Evolutionary conservation across 2,888 invertebrate species (phyloP), one percentile per base, ranked within the genome.

Genomic region (Drosophila fulvimacula): DNA sequence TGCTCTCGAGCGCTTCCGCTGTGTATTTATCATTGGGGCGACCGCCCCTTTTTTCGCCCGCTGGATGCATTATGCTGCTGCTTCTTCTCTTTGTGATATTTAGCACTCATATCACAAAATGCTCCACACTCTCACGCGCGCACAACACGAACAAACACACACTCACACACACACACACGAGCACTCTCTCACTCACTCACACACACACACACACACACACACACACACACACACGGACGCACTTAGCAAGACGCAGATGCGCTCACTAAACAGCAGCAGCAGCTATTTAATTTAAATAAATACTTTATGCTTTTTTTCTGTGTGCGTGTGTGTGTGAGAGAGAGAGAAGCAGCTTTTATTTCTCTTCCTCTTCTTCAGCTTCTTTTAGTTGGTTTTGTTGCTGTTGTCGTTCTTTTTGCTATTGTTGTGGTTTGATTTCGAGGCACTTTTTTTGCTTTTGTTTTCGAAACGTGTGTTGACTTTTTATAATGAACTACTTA

Each of bases 1-100:
- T 93, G 79, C 90, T 90, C 90, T 92, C 92, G 80, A 93, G 92
- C 81, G 93, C 93, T 84, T 92, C 91, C 74, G 91, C 92, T 82
- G 92, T 92, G 83, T 93, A 93, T 88, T 92, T 91, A 91, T 91
- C 92, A 91, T 92, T 92, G 91, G 92, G 91, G 88, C 92, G 92
- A 91, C 92, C 82, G 79, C 82, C 92, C 91, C 92, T 92, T 92
- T 93, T 93, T 91, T 92, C 93, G 92, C 92, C 93, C 92, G 92
- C 92, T 92, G 92, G 91, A 92, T 93, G 92, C 93, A 93, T 93
- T 85, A 73, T 81, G 82, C 74, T 76, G 75, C 89, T 82, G 80
- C 85, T 88, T 68, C 81, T 75, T 69, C 78, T 78, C 82, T 59
- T 69, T 90, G 90, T 88, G 90, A 88, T 91, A 91, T 83, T 91